Base-by-base conservation (phyloP, 2,113 vertebrate species). In the Hippocampus comes region DNA sequence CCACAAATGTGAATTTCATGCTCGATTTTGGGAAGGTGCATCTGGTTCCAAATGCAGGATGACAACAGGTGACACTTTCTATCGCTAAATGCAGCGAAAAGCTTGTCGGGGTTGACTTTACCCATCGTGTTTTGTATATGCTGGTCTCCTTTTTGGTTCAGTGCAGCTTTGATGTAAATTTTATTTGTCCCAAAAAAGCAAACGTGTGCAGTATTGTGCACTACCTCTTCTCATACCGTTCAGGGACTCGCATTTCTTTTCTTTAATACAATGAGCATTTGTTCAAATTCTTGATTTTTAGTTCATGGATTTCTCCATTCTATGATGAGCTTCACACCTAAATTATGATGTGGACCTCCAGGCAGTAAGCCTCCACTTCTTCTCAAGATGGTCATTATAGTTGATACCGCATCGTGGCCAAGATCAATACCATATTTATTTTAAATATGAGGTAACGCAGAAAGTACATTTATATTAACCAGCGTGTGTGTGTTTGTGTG, bases 1-100 rank as follows among this genome's bases (percentile, higher is more conserved):
- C 46, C 51, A 38, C 18, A 3, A 30, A 63, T 71, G 25, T 38
- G 9, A 46, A 55, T 6, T 56, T 71, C 71, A 57, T 48, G 30
- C 8, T 46, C 41, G 73, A 75, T 30, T 77, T 18, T 6, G 9
- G 18, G 9, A 56, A 3, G 11, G 1, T 74, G 43, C 51, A n/a
- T 27, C 7, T n/a, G 4, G 66, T 71, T 63, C 34, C 76, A 63
- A 81, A 85, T 73, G 43, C 38, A 38, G n/a, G 42, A 68, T 80
- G 76, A 76, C 78, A 78, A 75, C 57, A 78, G 72, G 72, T 79
- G 83, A 84, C 78, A 79, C 80, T 82, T 76, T 71, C 67, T 53
- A 53, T 59, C 53, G 68, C 67, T 63, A 63, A 83, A 78, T 56
- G 51, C 60, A 48, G 59, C 56, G 65, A 77, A 79, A 78, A 64